Evolutionary conservation across 2,888 invertebrate genomes (phyloP), one percentile per base, ranked within the genome.

Genomic region (Eristalis arbustorum): DNA sequence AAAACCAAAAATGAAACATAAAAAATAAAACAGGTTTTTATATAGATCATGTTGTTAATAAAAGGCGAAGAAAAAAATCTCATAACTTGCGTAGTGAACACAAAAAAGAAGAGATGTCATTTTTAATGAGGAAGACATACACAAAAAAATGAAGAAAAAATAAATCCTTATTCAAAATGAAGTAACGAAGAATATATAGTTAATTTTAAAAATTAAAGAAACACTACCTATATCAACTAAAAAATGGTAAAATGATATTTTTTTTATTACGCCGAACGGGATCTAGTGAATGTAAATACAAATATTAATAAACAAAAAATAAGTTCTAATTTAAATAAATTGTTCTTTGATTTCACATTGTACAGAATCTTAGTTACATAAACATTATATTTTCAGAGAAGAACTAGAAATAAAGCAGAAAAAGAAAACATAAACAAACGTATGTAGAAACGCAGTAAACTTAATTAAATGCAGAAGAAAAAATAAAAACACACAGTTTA

Each of bases 31-130:
- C 81, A 77, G 88, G 84, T 77, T 82, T 83, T 83, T 85, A 81
- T 88, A 88, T 80, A 88, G 85, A 88, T 73, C 78, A 73, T 78
- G 79, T 82, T 87, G 77, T 80, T 83, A 81, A 84, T 69, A 49
- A 78, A 69, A 63, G 31, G 6, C 31, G 31, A 31, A 69, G 13
- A 57, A 23, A 64, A 42, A 59, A 68, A 66, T 63, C 71, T 66
- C 57, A 78, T 73, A 68, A 74, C 40, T 63, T 73, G 75, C 63
- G 64, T 79, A 78, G 67, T 37, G 37, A 77, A 77, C 56, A 56
- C 18, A 22, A 63, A 23, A n/a, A 59, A 25, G 25, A 25, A 2
- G 59, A 68, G 68, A 69, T 72, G 71, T 2, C 14, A 66, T 66
- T 82, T 72, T 56, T 67, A 69, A 72, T 63, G 42, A 42, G 4